Evolutionary conservation across 2,797 vertebrate species (phyloP).

Genomic region (Danio kyathit): DNA sequence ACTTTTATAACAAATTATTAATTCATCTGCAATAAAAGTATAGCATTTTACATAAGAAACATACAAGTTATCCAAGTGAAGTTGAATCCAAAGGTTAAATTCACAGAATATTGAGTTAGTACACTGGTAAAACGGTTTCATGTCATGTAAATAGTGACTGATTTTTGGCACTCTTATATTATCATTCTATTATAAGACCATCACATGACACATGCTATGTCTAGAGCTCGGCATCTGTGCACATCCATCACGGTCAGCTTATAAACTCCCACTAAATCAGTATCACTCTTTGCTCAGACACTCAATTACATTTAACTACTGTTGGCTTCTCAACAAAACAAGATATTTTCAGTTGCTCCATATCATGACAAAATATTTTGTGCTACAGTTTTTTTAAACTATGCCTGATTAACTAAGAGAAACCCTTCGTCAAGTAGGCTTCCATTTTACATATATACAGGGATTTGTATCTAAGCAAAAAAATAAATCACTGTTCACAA

Average conservation of each 20-base stretch:
- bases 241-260: constrained; percentile 39
- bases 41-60: not conserved
- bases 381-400: not conserved
- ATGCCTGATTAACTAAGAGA: not conserved
- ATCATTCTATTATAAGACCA: constrained; percentile 50
- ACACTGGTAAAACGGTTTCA: constrained; percentile 47
- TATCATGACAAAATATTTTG: not conserved
- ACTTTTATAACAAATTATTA: not conserved
- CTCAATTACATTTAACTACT: not conserved
- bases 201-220: constrained; percentile 44
- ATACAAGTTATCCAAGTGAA: not conserved
- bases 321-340: not conserved
- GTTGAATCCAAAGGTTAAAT: constrained; percentile 41
- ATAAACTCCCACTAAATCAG: constrained; percentile 66
- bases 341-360: not conserved
- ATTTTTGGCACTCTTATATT: constrained; percentile 33
- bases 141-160: constrained; percentile 60
- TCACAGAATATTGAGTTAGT: constrained; percentile 33
- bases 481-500: not conserved
- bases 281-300: not conserved
- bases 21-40: not conserved
- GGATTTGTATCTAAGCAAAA: not conserved
- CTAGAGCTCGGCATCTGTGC: constrained; percentile 44
- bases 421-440: not conserved
- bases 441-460: not conserved